These are phyloP conservation scores for Corvus cornix DNA, from an alignment of 2,113 vertebrate species.

Conservation along the genomic window DNA sequence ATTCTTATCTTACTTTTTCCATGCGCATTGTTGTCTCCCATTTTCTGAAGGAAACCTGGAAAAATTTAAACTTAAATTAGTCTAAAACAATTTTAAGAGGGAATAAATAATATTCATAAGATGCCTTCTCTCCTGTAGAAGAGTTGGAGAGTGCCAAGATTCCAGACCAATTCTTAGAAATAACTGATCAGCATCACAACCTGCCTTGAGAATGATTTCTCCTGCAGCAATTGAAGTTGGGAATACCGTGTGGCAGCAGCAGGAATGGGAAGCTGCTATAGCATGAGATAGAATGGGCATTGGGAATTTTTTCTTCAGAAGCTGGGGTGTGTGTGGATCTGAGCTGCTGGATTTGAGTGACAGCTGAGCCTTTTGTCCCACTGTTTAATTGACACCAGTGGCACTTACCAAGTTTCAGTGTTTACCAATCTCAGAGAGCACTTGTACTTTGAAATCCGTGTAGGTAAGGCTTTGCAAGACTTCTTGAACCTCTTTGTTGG, in stretches of 20 bases:
- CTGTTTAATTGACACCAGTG: background rate
- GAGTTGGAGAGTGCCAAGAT: background rate
- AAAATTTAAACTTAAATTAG: background rate
- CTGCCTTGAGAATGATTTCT: background rate
- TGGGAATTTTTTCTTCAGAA: background rate
- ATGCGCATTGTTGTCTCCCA: background rate
- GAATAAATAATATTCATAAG: background rate
- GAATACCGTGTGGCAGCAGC: background rate
- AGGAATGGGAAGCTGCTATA: background rate
- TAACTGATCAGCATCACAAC: background rate
- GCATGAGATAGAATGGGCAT: background rate
- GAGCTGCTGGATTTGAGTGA: background rate
- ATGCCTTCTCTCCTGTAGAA: background rate
- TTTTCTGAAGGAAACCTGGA: background rate
- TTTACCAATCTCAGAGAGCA: background rate
- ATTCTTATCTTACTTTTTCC: background rate
- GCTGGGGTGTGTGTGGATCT: rapidly evolving
- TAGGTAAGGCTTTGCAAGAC: background rate
- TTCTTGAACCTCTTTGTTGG: background rate
- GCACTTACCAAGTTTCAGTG: too few species aligned
- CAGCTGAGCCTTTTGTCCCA: background rate
- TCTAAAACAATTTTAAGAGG: background rate
- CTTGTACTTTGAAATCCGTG: background rate
- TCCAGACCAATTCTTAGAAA: background rate
- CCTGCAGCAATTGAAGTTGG: background rate